Conservation (phyloP, 1,140 invertebrate genomes). For the Camponotus vicinus region DNA sequence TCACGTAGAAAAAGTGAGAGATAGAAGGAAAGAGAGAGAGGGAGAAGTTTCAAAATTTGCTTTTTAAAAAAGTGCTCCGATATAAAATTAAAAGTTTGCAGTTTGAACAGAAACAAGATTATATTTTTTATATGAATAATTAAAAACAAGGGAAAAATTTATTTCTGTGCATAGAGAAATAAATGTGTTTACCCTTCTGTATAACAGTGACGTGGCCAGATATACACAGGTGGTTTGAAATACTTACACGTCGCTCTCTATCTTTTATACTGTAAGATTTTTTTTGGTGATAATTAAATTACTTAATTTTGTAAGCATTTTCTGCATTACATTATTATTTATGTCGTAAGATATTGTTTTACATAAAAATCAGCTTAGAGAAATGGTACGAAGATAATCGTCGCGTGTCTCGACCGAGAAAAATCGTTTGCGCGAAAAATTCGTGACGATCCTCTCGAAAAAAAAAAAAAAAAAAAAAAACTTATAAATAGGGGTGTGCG, state of each 20-base stretch:
- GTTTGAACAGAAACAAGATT: not conserved
- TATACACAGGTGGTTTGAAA: not conserved
- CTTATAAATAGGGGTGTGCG: slow-evolving; percentile 56
- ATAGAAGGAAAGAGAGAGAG: slow-evolving; percentile 6
- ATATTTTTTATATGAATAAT: not conserved
- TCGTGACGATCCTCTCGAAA: slow-evolving; percentile 73
- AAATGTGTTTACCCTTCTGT: not conserved
- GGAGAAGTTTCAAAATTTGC: slow-evolving; percentile 22
- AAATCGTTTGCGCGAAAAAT: slow-evolving; percentile 74
- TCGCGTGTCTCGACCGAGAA: slow-evolving; percentile 13
- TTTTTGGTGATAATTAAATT: not conserved
- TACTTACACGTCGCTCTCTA: not conserved
- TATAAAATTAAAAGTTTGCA: slow-evolving; percentile 24
- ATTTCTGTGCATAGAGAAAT: not conserved
- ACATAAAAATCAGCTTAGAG: not conserved
- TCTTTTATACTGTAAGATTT: not conserved
- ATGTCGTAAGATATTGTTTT: not conserved
- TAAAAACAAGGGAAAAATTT: not conserved
- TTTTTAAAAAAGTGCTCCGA: not conserved
- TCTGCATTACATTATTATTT: not conserved
- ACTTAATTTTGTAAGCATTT: not conserved
- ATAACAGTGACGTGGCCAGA: not conserved
- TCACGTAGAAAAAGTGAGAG: slow-evolving; percentile 48
- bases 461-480: slow-evolving; percentile 3
- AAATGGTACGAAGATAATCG: not conserved